These are phyloP conservation scores for Myiotriccus ornatus DNA, from an alignment of 2,797 vertebrate genomes.

Conservation along the genomic window DNA sequence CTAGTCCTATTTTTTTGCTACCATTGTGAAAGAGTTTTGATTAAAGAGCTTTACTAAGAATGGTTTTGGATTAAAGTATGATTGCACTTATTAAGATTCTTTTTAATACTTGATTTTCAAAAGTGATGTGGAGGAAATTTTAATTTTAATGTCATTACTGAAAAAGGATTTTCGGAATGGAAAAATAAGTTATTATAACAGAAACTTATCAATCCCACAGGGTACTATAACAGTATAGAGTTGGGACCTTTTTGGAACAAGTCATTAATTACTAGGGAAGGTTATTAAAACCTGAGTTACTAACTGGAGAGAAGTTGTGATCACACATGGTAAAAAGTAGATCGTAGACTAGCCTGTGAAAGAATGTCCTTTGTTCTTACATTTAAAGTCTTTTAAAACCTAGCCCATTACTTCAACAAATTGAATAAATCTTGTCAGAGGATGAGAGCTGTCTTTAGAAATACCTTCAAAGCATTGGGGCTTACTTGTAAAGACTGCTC, in stretches of 20 bases:
- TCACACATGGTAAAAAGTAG: not conserved
- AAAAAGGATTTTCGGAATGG: constrained; percentile 14
- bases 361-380: not conserved
- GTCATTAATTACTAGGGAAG: not conserved
- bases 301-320: not conserved
- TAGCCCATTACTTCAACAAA: not conserved
- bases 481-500: not conserved
- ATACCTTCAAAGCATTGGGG: not conserved
- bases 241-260: not conserved
- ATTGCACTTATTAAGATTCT: constrained; percentile 30
- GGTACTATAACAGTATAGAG: not conserved
- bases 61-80: constrained; percentile 20
- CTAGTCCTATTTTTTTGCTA: constrained; percentile 12
- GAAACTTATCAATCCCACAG: not conserved
- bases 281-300: not conserved
- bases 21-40: not conserved
- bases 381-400: not conserved
- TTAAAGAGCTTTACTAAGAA: constrained; percentile 36
- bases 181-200: not conserved
- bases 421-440: not conserved
- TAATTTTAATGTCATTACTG: not conserved
- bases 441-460: not conserved
- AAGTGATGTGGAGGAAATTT: constrained; percentile 39
- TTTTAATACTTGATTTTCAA: constrained; percentile 28
- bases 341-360: not conserved